Evolutionary conservation across 2,113 vertebrate species (phyloP).

Genomic region (Entosphenus tridentatus): DNA sequence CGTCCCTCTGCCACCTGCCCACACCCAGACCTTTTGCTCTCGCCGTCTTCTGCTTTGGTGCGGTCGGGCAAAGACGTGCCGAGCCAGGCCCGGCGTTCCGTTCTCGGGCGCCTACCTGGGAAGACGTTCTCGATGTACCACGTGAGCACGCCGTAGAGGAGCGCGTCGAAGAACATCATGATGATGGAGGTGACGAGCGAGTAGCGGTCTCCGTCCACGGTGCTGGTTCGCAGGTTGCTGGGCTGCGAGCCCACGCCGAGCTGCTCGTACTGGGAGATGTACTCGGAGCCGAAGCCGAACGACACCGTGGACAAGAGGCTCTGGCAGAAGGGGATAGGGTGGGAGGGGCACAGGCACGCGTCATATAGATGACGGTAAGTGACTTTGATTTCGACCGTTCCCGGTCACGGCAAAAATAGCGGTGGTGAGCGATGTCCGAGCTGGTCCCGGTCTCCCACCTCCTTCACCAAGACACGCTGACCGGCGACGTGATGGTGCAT

Average conservation of each 20-base stretch:
- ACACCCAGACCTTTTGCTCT: no score
- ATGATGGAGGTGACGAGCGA: constrained; percentile 2
- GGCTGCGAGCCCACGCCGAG: constrained; percentile 4
- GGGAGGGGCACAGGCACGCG: constrained; percentile 11
- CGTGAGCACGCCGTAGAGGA: not conserved
- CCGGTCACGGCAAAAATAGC: not conserved
- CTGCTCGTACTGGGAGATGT: not conserved
- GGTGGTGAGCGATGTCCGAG: not conserved
- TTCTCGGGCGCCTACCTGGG: not conserved
- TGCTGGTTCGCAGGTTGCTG: not conserved
- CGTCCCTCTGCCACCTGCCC: no score
- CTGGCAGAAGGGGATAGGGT: not conserved
- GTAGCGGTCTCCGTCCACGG: not conserved
- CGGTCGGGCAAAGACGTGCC: no score
- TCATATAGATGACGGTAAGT: constrained; percentile 14
- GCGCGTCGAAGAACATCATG: constrained; percentile 5
- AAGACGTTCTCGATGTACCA: constrained; percentile 7
- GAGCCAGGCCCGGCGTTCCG: no score
- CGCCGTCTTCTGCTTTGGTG: no score
- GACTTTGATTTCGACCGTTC: constrained; percentile 6
- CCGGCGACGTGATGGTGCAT: no score
- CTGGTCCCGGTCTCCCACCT: not conserved
- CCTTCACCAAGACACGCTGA: not conserved
- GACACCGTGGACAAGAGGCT: constrained; percentile 5
- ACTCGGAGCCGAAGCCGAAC: constrained; percentile 4